These are phyloP conservation scores for Hydra vulgaris DNA, from an alignment of 30 jellyfish, hydroid and myxozoan genomes.

Conservation along the genomic window DNA sequence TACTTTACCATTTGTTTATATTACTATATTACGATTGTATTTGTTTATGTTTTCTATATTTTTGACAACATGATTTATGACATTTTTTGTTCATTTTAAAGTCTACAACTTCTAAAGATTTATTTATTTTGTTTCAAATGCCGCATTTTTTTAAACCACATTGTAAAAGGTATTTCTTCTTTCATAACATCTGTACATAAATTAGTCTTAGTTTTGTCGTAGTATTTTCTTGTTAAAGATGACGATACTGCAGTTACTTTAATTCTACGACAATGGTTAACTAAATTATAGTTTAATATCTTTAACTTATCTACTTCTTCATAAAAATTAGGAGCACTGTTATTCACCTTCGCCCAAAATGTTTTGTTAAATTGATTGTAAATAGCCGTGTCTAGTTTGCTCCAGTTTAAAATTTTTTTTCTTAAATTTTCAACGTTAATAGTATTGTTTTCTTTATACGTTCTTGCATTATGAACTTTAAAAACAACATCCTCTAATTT, in stretches of 20 bases:
- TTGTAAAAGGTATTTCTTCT: not conserved
- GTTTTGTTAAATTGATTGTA: conserved; percentile 9
- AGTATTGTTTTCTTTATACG: conserved; percentile 1
- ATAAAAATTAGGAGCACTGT: conserved; percentile 16
- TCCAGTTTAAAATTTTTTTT: conserved; percentile 9
- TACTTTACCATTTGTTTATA: too few species aligned
- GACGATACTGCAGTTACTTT: not conserved
- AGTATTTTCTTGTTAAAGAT: not conserved
- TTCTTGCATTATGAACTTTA: conserved; percentile 13
- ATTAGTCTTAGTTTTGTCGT: not conserved
- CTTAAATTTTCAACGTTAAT: not conserved
- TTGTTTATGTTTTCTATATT: too few species aligned
- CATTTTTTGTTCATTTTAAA: too few species aligned
- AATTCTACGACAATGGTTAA: not conserved
- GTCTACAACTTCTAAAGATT: too few species aligned
- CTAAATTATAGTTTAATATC: not conserved
- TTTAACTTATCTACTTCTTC: conserved; percentile 13
- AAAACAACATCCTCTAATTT: conserved; percentile 17
- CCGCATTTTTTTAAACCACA: not conserved
- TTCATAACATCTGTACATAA: not conserved
- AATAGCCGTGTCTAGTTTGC: conserved; percentile 12
- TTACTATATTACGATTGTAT: too few species aligned
- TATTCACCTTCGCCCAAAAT: conserved; percentile 18
- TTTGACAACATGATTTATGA: too few species aligned
- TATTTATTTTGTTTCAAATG: not conserved